phyloP scores from a whole-genome alignment of 2,797 vertebrate genomes.

The Amazona finschi region DNA sequence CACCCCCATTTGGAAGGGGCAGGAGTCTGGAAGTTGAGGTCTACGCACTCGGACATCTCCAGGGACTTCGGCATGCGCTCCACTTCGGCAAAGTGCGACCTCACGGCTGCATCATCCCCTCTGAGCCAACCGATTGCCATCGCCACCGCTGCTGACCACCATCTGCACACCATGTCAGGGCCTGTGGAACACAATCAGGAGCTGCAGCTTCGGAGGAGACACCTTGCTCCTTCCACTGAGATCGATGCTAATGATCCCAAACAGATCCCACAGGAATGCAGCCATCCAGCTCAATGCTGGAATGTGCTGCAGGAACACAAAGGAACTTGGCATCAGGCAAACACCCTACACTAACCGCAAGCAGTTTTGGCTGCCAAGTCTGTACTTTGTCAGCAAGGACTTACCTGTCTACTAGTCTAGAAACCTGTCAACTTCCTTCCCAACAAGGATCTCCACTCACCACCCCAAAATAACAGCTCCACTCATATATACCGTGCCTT shows the following conservation, averaged over 20 bases:
- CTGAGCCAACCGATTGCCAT: conserved; percentile 89
- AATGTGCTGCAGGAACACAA: background rate
- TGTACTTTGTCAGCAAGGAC: background rate
- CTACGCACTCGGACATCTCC: conserved; percentile 80
- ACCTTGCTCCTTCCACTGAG: background rate
- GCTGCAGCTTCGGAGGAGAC: background rate
- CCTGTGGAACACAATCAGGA: conserved; percentile 70
- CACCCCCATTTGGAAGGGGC: background rate
- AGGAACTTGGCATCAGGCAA: background rate
- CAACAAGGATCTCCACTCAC: background rate
- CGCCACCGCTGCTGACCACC: conserved; percentile 92
- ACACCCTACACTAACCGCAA: background rate
- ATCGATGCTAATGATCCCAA: background rate
- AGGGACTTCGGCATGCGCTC: conserved; percentile 91
- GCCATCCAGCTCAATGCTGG: background rate
- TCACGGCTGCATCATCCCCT: conserved; percentile 86
- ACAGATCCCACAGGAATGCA: background rate
- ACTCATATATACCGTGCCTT: background rate
- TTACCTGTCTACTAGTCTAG: background rate
- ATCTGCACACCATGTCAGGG: conserved; percentile 89
- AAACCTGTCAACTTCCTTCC: background rate
- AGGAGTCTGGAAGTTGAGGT: background rate
- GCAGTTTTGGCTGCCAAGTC: background rate
- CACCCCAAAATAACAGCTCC: background rate
- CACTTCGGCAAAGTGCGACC: conserved; percentile 82